A percentile compares a stretch with the other conserved stretches of the same genome.
Conservation (phyloP, 2,797 vertebrate genomes). For the Falco novaeseelandiae region DNA sequence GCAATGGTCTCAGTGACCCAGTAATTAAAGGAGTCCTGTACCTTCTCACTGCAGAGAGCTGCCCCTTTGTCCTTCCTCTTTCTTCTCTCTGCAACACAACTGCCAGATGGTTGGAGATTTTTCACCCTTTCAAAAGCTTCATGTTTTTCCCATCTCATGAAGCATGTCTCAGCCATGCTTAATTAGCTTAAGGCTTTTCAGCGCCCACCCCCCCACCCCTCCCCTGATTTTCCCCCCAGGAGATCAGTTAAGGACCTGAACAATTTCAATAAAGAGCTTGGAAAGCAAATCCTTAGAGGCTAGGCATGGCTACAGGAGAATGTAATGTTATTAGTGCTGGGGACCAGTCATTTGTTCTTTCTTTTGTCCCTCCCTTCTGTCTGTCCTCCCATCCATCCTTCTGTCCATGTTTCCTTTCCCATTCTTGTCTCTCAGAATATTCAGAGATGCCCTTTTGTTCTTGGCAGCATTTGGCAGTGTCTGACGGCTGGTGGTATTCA, state of each 20-base stretch:
- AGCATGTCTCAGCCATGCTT: constrained; percentile 81
- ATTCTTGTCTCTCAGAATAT: constrained; percentile 76
- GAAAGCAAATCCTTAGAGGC: constrained; percentile 78
- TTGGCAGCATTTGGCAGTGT: constrained; percentile 55
- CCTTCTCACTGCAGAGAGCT: constrained; percentile 44
- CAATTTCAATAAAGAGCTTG: constrained; percentile 78
- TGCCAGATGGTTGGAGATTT: constrained; percentile 85
- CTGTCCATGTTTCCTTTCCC: constrained; percentile 7
- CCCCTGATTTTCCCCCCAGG: not conserved
- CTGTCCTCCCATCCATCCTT: not conserved
- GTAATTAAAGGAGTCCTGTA: constrained; percentile 72
- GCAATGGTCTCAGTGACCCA: constrained; percentile 66
- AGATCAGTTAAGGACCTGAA: constrained; percentile 80
- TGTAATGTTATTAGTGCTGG: constrained; percentile 74
- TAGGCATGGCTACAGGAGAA: constrained; percentile 75
- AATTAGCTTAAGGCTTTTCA: constrained; percentile 87
- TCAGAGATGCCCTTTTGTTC: constrained; percentile 76
- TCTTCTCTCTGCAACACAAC: constrained; percentile 62
- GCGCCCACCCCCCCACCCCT: not conserved
- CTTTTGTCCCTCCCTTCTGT: not conserved
- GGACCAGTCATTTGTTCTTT: not conserved
- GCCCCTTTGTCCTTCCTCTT: constrained; percentile 45
- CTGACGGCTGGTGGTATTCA: constrained; percentile 75
- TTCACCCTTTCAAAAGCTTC: constrained; percentile 82
- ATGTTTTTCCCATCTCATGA: constrained; percentile 86